Evolutionary conservation across 1,140 invertebrate genomes (phyloP), one percentile per base, ranked within the genome.

Genomic region (Ceratosolen solmsi): DNA sequence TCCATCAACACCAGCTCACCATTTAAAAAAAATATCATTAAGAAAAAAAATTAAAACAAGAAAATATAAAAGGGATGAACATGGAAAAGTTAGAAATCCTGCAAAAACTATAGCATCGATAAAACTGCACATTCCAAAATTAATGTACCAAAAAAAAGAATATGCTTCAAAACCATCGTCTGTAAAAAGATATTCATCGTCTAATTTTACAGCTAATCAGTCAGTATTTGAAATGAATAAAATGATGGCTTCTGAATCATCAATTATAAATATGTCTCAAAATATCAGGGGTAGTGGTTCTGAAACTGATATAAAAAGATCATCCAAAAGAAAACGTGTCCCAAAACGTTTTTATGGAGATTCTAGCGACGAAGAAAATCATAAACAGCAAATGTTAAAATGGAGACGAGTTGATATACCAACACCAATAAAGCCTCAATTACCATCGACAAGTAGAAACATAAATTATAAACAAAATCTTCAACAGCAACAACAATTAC

Each of bases 341-440:
- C 96, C 95, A 11, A 96, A 96, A 86, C 95, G 95, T 86, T 97
- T 97, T 87, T 96, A 96, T 86, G 96, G 96, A 2, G 96, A 96
- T 88, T 96, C 95, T 0, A 96, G 95, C 86, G 95, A 96, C 84
- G 96, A 96, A 84, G 96, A 96, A 83, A 89, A 92, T 20, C 94
- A 94, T 4, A 95, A 94, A 83, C 91, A 92, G 22, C 93, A 93
- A 1, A 92, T 93, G 84, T 86, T 94, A 15, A 95, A 95, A 85
- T 95, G 94, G 93, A 92, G 94, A 81, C 95, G 95, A 86, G 92
- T 93, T 60, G 95, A 95, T 86, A 85, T 93, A 58, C 93, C 93
- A 17, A 84, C 88, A 0, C 49, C 63, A 20, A 27, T 70, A 4
- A 84, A 78, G 33, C 11, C 25, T 33, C 54, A 72, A 51, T 17